Evolutionary conservation across 2,888 invertebrate genomes (phyloP).

Genomic region (Drosophila nigricruria): DNA sequence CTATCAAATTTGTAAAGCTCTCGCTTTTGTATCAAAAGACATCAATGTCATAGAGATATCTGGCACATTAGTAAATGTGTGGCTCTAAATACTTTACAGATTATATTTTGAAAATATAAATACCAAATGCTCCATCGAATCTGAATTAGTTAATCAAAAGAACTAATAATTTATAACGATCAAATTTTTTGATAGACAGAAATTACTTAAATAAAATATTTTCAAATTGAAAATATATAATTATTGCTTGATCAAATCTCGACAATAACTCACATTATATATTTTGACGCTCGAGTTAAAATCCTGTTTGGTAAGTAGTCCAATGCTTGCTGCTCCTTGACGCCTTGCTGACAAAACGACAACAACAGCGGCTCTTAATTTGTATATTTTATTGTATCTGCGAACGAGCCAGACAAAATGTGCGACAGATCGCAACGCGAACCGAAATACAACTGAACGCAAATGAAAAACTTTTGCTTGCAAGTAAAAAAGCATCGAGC

Average conservation of each 20-base stretch:
- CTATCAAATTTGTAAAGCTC: slow-evolving; percentile 5
- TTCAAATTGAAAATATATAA: not conserved
- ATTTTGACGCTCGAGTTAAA: slow-evolving; percentile 13
- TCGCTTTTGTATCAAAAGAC: slow-evolving; percentile 11
- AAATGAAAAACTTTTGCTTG: slow-evolving; percentile 84
- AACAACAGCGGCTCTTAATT: slow-evolving; percentile 31
- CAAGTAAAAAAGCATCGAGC: slow-evolving; percentile 82
- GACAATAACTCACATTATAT: slow-evolving; percentile 44
- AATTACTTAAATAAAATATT: not conserved
- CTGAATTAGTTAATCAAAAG: not conserved
- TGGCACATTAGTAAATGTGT: not conserved
- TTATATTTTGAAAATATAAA: not conserved
- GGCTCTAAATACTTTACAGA: not conserved
- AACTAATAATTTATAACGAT: not conserved
- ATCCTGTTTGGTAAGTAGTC: slow-evolving; percentile 17
- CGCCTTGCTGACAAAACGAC: slow-evolving; percentile 8
- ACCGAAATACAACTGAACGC: slow-evolving; percentile 84
- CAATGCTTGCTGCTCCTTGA: slow-evolving; percentile 34
- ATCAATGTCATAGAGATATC: slow-evolving; percentile 11
- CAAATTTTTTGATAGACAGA: not conserved
- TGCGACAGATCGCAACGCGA: slow-evolving; percentile 83
- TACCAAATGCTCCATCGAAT: not conserved
- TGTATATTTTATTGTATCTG: slow-evolving; percentile 28
- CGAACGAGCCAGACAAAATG: slow-evolving; percentile 52
- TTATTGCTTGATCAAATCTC: not conserved